A percentile compares a stretch with the other conserved stretches of the same genome.
These are phyloP conservation scores for Bombus pascuorum DNA, from an alignment of 1,140 invertebrate species.

Conservation along the genomic window DNA sequence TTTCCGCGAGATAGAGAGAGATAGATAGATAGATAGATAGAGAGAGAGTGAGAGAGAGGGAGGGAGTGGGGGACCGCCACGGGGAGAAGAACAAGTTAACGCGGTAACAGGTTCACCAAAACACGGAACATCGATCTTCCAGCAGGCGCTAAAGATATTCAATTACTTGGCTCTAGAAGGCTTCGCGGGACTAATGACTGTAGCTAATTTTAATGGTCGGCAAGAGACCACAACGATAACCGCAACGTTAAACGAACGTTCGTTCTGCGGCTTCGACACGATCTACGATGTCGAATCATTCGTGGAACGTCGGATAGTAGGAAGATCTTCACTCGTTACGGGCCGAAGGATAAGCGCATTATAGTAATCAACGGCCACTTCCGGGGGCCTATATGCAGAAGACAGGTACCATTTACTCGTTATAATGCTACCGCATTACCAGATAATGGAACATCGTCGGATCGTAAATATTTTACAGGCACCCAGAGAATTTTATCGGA, in stretches of 20 bases:
- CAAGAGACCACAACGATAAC: slow-evolving; percentile 33
- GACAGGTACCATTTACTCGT: slow-evolving; percentile 76
- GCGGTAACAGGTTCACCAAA: slow-evolving; percentile 14
- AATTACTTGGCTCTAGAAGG: slow-evolving; percentile 58
- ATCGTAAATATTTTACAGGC: slow-evolving; percentile 65
- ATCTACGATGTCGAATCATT: slow-evolving; percentile 53
- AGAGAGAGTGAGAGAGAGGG: neutral
- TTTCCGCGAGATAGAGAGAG: slow-evolving; percentile 22
- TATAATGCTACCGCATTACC: slow-evolving; percentile 77
- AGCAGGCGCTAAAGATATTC: slow-evolving; percentile 65
- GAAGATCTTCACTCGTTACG: slow-evolving; percentile 72
- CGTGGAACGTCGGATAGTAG: slow-evolving; percentile 69
- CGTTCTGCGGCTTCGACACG: slow-evolving; percentile 42
- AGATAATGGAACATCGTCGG: slow-evolving; percentile 75
- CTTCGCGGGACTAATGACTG: slow-evolving; percentile 47
- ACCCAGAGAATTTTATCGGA: slow-evolving; percentile 64
- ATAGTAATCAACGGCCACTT: slow-evolving; percentile 73
- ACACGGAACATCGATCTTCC: slow-evolving; percentile 60
- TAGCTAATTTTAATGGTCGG: slow-evolving; percentile 58
- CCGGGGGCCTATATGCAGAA: slow-evolving; percentile 67
- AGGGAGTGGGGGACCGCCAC: neutral
- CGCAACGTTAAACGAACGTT: slow-evolving; percentile 34
- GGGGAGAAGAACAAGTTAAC: neutral
- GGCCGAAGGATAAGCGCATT: slow-evolving; percentile 61
- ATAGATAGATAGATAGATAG: neutral